phyloP scores from a whole-genome alignment of 2,888 invertebrate species.

The Clitarchus hookeri region DNA sequence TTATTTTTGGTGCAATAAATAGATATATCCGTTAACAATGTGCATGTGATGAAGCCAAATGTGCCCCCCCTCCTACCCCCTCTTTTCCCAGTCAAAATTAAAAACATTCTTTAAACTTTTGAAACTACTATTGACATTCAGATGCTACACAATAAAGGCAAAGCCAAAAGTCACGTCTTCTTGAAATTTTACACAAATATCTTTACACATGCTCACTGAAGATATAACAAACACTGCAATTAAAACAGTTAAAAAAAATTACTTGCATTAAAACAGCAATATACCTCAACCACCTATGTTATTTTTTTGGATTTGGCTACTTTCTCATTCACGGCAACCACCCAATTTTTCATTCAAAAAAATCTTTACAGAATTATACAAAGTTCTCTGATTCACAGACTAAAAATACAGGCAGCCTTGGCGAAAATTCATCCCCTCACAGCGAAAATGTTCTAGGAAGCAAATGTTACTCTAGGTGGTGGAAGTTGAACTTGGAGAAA shows the following conservation, averaged over 20 bases:
- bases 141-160: not conserved
- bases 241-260: not conserved
- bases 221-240: not conserved
- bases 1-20: too few species aligned
- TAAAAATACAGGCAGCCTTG: not conserved
- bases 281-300: not conserved
- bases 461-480: conserved; percentile 33
- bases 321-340: not conserved
- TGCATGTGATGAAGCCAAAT: too few species aligned
- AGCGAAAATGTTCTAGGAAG: not conserved
- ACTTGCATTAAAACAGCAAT: not conserved
- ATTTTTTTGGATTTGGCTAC: not conserved
- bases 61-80: too few species aligned
- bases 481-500: conserved; percentile 51
- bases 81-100: too few species aligned
- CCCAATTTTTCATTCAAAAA: not conserved
- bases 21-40: too few species aligned
- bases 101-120: too few species aligned
- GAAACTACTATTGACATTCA: not conserved
- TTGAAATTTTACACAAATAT: not conserved
- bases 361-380: not conserved
- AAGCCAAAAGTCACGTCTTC: not conserved
- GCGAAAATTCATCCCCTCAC: not conserved
- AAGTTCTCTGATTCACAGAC: not conserved
- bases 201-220: not conserved